Evolutionary conservation across 2,113 vertebrate species (phyloP).

Genomic region (Tonatia bakeri): DNA sequence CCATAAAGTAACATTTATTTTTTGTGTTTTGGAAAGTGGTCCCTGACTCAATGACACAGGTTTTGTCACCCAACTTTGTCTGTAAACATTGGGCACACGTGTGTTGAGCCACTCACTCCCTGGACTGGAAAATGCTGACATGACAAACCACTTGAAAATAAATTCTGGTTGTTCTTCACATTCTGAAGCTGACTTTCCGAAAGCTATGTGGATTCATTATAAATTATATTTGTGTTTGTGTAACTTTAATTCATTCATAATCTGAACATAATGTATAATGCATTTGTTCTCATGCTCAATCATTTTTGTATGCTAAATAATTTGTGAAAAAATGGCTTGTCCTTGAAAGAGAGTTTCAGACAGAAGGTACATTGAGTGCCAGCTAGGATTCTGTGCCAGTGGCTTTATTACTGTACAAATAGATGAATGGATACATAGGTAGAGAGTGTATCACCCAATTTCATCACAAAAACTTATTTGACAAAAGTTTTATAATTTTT

Average conservation of each 20-base stretch:
- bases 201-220: background rate
- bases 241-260: slow-evolving; percentile 6
- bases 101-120: background rate
- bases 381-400: background rate
- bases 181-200: background rate
- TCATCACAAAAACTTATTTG: background rate
- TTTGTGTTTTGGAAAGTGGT: background rate
- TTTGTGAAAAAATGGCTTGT: background rate
- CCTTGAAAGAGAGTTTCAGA: background rate
- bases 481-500: background rate
- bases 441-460: background rate
- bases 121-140: background rate
- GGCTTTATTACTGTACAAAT: background rate
- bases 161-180: background rate
- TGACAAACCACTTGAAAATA: background rate
- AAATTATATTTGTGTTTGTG: background rate
- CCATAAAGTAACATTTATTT: background rate
- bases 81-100: background rate
- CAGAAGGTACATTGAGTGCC: background rate
- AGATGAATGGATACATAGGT: background rate
- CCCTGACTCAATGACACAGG: background rate
- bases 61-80: background rate
- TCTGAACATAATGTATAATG: background rate
- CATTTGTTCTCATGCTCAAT: background rate
- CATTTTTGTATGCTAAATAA: background rate